Evolutionary conservation across 2,113 vertebrate species (phyloP).

Genomic region (Triplophysa tibetana): DNA sequence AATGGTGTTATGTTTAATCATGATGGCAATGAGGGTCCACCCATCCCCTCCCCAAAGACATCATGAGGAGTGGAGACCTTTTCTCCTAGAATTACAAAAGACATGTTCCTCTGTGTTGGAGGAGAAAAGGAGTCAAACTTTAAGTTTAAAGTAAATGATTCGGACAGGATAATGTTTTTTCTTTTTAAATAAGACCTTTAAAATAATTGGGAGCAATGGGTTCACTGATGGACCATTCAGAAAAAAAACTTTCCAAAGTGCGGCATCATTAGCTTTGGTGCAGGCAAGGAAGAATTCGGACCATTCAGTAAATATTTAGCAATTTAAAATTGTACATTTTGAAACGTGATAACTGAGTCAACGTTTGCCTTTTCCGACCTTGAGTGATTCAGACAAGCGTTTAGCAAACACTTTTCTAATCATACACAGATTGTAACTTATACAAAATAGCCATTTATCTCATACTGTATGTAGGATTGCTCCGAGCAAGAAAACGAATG

Average conservation of each 20-base stretch:
- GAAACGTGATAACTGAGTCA: constrained; percentile 15
- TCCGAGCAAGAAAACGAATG: not conserved
- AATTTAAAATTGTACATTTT: constrained; percentile 19
- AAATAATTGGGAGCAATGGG: not conserved
- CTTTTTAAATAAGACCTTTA: not conserved
- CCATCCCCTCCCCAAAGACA: constrained; percentile 53
- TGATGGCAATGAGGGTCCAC: constrained; percentile 61
- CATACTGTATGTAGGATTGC: not conserved
- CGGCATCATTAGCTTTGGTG: not conserved
- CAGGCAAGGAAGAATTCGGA: not conserved
- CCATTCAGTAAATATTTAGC: constrained; percentile 6
- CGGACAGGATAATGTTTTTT: constrained; percentile 16
- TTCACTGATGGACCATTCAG: not conserved
- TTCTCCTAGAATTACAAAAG: constrained; percentile 52
- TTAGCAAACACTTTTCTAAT: constrained; percentile 19
- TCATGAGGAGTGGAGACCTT: constrained; percentile 51
- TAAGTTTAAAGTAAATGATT: constrained; percentile 35
- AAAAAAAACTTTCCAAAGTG: not conserved
- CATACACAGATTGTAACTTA: constrained; percentile 1
- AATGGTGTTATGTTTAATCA: constrained; percentile 65
- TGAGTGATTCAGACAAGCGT: constrained; percentile 18
- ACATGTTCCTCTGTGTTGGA: constrained; percentile 35
- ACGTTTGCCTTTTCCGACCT: constrained; percentile 26
- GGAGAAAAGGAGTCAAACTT: constrained; percentile 10
- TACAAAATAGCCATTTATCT: constrained; percentile 3